A percentile compares a stretch with the other conserved stretches of the same genome.
Evolutionary conservation across 2,888 invertebrate genomes (phyloP).

Genomic region (Aphelenchoides bicaudatus): DNA sequence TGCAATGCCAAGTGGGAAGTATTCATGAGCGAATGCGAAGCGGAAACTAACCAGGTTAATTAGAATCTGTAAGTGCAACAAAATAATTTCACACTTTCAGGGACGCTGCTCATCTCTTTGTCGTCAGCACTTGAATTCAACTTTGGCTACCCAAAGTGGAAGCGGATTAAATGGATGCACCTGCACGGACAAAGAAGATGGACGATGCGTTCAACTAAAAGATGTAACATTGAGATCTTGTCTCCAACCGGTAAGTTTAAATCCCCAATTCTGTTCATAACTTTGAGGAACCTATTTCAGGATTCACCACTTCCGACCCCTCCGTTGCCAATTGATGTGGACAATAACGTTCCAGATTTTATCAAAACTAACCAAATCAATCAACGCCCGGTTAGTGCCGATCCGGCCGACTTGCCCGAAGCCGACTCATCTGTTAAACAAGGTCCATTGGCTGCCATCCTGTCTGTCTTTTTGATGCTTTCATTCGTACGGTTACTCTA

Average conservation of each 20-base stretch:
- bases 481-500: too few species aligned
- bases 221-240: constrained; percentile 13
- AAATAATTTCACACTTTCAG: too few species aligned
- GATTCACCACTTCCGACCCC: constrained; percentile 11
- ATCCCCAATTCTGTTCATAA: background rate
- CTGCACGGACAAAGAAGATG: constrained; percentile 58
- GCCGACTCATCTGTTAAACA: constrained; percentile 11
- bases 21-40: constrained; percentile 58
- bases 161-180: constrained; percentile 48
- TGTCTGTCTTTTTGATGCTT: background rate
- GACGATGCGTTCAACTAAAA: constrained; percentile 50
- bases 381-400: constrained; percentile 11
- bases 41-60: constrained; percentile 52
- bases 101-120: constrained; percentile 54
- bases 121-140: constrained; percentile 38
- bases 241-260: constrained; percentile 5
- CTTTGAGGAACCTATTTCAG: background rate
- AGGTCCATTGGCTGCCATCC: background rate
- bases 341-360: constrained; percentile 9
- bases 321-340: background rate
- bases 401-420: constrained; percentile 14
- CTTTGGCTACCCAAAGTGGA: constrained; percentile 36
- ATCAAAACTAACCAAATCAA: constrained; percentile 14
- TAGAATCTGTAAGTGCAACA: too few species aligned
- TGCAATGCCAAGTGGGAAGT: constrained; percentile 59